A percentile compares a stretch with the other conserved stretches of the same genome.
Conservation (phyloP, 2,797 vertebrate genomes). For the Trematomus bernacchii region DNA sequence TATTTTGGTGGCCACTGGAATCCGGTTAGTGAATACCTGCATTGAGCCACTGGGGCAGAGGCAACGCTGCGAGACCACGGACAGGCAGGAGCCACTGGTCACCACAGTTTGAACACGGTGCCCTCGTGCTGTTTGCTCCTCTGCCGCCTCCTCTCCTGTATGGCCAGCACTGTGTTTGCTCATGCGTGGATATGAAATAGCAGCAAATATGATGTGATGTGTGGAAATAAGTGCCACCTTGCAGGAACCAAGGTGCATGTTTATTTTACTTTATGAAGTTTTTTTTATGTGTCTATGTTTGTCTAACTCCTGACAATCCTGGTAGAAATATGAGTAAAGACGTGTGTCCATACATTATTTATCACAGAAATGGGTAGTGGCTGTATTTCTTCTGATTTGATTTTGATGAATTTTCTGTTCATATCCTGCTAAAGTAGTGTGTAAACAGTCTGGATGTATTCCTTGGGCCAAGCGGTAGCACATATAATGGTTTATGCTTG, state of each 20-base stretch:
- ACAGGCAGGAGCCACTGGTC: slow-evolving; percentile 83
- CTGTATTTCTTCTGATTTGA: slow-evolving; percentile 41
- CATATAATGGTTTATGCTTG: not conserved
- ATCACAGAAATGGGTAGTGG: slow-evolving; percentile 39
- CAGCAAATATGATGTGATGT: slow-evolving; percentile 79
- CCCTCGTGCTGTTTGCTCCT: slow-evolving; percentile 78
- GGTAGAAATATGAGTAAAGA: slow-evolving; percentile 31
- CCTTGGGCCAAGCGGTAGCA: slow-evolving; percentile 1
- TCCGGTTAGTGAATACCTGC: slow-evolving; percentile 83
- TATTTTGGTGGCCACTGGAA: slow-evolving; percentile 80
- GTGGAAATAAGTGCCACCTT: slow-evolving; percentile 68
- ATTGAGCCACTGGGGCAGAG: slow-evolving; percentile 78
- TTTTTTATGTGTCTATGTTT: slow-evolving; percentile 44
- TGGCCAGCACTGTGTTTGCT: slow-evolving; percentile 78
- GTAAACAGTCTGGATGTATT: not conserved
- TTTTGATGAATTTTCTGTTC: slow-evolving; percentile 48
- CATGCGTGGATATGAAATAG: slow-evolving; percentile 77
- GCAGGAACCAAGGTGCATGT: slow-evolving; percentile 51
- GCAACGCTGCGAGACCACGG: slow-evolving; percentile 70
- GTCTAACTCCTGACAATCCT: slow-evolving; percentile 49
- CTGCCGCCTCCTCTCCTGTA: slow-evolving; percentile 71
- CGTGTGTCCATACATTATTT: slow-evolving; percentile 39
- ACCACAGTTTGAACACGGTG: slow-evolving; percentile 81
- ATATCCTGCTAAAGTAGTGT: not conserved
- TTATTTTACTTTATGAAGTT: slow-evolving; percentile 61